Percentiles rank a stretch among this genome's conserved stretches.
These are phyloP conservation scores for Varecia variegata DNA, from an alignment of 2,797 vertebrate species.

Conservation along the genomic window DNA sequence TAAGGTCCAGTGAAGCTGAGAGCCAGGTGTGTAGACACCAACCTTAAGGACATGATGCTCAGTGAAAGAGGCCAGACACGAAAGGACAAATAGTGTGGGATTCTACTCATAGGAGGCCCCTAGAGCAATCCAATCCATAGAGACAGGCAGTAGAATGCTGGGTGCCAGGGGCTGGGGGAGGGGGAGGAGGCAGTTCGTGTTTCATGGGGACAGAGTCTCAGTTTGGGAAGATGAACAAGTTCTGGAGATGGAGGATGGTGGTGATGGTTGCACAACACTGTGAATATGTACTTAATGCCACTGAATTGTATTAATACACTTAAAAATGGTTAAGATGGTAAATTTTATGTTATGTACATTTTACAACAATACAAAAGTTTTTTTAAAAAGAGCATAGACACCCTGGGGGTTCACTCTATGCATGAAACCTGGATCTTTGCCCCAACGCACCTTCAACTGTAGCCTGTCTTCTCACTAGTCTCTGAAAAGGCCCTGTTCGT, in stretches of 20 bases:
- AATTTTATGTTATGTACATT: not conserved
- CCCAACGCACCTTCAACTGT: not conserved
- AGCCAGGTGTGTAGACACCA: not conserved
- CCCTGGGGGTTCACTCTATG: not conserved
- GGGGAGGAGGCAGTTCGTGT: not conserved
- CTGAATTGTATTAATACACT: not conserved
- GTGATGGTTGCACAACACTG: not conserved
- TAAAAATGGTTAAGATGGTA: not conserved
- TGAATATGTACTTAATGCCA: not conserved
- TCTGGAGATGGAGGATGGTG: not conserved
- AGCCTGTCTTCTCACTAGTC: not conserved
- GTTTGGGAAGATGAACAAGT: not conserved
- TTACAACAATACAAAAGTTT: not conserved
- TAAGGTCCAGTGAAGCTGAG: not conserved
- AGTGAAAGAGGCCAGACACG: not conserved
- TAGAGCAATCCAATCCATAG: not conserved
- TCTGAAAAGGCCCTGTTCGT: not conserved
- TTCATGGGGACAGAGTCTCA: not conserved
- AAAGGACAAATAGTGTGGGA: not conserved
- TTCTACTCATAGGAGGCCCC: not conserved
- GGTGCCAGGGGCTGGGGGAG: not conserved
- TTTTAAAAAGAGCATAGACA: not conserved
- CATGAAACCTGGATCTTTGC: not conserved
- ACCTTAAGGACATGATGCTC: not conserved
- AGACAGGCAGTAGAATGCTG: not conserved